Percentiles rank a stretch among this genome's conserved stretches.
Evolutionary conservation across 2,797 vertebrate species (phyloP).

Genomic region (Platalea minor): DNA sequence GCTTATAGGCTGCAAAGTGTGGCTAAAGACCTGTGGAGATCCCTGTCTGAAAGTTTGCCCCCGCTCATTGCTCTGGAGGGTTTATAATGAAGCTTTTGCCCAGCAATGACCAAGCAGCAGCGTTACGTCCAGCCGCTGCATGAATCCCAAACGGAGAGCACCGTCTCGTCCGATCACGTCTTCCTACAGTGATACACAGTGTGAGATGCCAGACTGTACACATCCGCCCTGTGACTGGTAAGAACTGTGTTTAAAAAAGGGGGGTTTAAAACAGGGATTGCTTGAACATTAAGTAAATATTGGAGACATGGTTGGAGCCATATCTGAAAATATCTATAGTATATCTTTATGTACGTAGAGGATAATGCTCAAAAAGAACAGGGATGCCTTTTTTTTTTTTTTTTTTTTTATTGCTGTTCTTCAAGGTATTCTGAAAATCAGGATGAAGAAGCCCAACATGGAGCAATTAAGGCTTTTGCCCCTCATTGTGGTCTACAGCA

Average conservation of each 20-base stretch:
- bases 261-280: not conserved
- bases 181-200: fast-evolving
- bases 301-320: not conserved
- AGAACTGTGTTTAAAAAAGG: not conserved
- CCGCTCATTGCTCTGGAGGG: not conserved
- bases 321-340: not conserved
- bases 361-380: not conserved
- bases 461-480: not conserved
- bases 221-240: fast-evolving
- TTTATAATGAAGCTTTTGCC: not conserved
- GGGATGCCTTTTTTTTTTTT: not conserved
- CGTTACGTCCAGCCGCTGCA: fast-evolving
- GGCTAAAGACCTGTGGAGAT: not conserved
- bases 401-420: not conserved
- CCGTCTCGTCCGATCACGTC: not conserved
- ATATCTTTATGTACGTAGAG: fast-evolving
- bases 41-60: not conserved
- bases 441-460: not conserved
- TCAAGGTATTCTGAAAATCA: not conserved
- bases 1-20: not conserved
- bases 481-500: not conserved
- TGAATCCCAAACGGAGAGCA: not conserved
- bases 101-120: not conserved
- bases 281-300: not conserved
- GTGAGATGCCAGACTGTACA: not conserved